These are phyloP conservation scores for human (Homo sapiens) DNA, from an alignment of 2,113 vertebrate species.

Conservation along the genomic window DNA sequence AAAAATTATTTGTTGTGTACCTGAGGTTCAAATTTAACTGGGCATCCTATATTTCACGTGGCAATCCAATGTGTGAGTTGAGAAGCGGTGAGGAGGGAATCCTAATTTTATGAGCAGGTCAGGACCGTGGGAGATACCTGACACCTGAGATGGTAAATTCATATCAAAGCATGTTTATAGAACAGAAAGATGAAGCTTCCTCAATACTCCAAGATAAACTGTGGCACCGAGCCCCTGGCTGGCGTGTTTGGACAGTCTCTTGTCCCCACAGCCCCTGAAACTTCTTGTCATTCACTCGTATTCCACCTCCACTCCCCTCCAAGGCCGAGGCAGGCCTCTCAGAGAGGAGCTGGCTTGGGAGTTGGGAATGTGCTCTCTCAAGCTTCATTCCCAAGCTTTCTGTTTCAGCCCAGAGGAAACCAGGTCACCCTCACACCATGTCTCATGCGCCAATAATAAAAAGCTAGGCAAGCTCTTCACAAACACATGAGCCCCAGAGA, in stretches of 20 bases:
- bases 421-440: accelerated
- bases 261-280: accelerated
- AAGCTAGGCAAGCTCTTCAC: neutral
- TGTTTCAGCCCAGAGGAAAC: neutral
- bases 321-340: neutral
- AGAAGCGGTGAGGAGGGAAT: neutral
- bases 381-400: neutral
- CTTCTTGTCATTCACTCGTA: neutral
- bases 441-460: neutral
- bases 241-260: accelerated
- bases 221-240: accelerated
- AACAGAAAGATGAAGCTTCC: neutral
- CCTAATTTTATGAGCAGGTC: neutral
- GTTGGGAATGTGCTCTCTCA: neutral
- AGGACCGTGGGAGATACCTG: accelerated
- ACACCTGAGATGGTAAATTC: neutral
- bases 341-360: neutral
- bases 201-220: accelerated
- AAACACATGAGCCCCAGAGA: accelerated
- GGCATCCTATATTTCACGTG: neutral
- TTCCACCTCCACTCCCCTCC: neutral
- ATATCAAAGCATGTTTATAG: neutral
- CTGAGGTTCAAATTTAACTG: neutral
- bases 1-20: neutral
- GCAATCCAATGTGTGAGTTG: neutral